phyloP scores from a whole-genome alignment of 2,113 vertebrate species.

The Balaenoptera acutorostrata region DNA sequence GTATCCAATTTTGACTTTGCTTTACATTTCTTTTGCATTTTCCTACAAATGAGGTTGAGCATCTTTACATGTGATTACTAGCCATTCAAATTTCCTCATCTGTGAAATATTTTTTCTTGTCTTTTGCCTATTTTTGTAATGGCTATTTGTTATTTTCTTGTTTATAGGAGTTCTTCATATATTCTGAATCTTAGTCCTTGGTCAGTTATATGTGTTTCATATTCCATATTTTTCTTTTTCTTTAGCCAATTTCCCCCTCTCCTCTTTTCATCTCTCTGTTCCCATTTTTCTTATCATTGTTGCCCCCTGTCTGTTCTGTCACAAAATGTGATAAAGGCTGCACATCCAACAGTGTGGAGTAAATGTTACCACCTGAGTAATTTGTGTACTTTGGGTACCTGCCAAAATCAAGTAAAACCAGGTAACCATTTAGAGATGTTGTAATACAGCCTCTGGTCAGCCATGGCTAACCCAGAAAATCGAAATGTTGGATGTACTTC shows the following conservation, averaged over 20 bases:
- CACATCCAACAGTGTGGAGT: neutral
- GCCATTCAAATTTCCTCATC: neutral
- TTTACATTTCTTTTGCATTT: constrained; percentile 14
- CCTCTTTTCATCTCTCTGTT: neutral
- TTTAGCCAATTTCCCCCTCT: neutral
- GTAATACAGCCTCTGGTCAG: neutral
- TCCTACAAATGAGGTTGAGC: neutral
- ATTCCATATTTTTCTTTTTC: neutral
- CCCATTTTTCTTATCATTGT: neutral
- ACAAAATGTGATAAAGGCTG: neutral
- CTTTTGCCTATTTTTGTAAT: neutral
- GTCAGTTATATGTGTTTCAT: neutral
- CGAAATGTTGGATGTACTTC: neutral
- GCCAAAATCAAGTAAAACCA: neutral
- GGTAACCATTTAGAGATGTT: neutral
- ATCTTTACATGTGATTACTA: neutral
- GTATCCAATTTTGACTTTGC: neutral
- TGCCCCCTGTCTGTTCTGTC: neutral
- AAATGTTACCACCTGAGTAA: neutral
- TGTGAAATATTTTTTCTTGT: neutral
- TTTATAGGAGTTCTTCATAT: neutral
- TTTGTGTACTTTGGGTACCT: neutral
- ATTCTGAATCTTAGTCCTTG: neutral
- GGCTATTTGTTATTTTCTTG: neutral
- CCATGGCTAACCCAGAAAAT: neutral